A percentile compares a stretch with the other conserved stretches of the same genome.
Conservation (phyloP, 2,888 invertebrate genomes). For the Platycheirus rosarum region DNA sequence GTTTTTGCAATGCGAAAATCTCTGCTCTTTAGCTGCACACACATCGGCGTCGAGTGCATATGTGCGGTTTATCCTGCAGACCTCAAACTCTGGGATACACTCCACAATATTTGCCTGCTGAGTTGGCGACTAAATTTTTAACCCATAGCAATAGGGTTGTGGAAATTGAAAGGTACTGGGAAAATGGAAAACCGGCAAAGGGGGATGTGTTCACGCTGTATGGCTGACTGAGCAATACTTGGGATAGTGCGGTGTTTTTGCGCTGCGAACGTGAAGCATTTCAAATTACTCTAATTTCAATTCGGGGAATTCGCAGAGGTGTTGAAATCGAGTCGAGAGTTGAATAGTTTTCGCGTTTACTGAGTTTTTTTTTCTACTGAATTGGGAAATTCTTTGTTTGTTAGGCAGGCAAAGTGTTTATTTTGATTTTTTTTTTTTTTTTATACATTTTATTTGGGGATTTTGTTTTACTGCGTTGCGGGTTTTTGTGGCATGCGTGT, state of each 20-base stretch:
- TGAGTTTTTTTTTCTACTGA: slow-evolving; percentile 16
- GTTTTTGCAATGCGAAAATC: slow-evolving; percentile 55
- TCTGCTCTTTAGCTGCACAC: slow-evolving; percentile 49
- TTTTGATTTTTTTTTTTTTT: slow-evolving; percentile 5
- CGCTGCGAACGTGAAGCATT: slow-evolving; percentile 67
- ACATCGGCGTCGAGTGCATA: slow-evolving; percentile 61
- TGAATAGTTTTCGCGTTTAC: slow-evolving; percentile 67
- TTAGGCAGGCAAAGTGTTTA: slow-evolving; percentile 1
- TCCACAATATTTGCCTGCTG: slow-evolving; percentile 36
- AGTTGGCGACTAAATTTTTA: slow-evolving; percentile 71
- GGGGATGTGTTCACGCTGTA: slow-evolving; percentile 23
- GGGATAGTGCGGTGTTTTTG: slow-evolving; percentile 39
- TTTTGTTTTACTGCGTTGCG: slow-evolving; percentile 37
- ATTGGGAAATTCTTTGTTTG: slow-evolving; percentile 32
- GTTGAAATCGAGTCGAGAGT: slow-evolving; percentile 72
- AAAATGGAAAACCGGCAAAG: not conserved
- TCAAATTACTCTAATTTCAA: slow-evolving; percentile 74
- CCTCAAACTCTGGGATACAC: slow-evolving; percentile 53
- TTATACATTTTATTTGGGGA: slow-evolving; percentile 9
- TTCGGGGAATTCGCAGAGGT: slow-evolving; percentile 72
- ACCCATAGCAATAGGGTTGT: slow-evolving; percentile 22
- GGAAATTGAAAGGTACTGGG: not conserved
- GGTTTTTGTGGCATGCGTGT: slow-evolving; percentile 40
- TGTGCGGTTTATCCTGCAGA: slow-evolving; percentile 67
- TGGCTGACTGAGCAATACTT: slow-evolving; percentile 44